These are phyloP conservation scores for Percopsis transmontana DNA, from an alignment of 2,113 vertebrate species.

Conservation along the genomic window DNA sequence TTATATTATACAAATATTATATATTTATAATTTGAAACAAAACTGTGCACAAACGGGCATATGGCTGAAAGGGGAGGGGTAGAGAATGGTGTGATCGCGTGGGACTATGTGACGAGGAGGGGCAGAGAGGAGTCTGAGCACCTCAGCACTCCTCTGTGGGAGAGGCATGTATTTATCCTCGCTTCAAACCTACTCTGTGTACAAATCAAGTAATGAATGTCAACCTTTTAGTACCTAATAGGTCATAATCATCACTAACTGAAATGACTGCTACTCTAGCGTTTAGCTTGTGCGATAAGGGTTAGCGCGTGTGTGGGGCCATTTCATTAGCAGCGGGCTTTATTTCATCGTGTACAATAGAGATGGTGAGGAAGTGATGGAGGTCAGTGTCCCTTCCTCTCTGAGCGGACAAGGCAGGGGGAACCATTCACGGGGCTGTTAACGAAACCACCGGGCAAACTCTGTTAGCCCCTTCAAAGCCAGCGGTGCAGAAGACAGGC, in stretches of 20 bases:
- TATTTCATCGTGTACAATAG: constrained; percentile 31
- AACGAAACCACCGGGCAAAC: constrained; percentile 36
- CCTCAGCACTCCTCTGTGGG: too few relatives aligned
- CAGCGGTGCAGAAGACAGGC: constrained; percentile 44
- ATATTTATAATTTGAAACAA: too few relatives aligned
- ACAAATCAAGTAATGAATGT: too few relatives aligned
- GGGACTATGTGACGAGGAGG: too few relatives aligned
- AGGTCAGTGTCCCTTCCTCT: constrained; percentile 63
- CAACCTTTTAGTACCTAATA: too few relatives aligned
- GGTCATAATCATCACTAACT: constrained; percentile 35
- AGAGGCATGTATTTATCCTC: too few relatives aligned
- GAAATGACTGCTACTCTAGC: constrained; percentile 3
- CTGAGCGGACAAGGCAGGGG: constrained; percentile 32
- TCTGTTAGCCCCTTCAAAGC: constrained; percentile 30
- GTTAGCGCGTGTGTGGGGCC: constrained; percentile 22
- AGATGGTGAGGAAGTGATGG: constrained; percentile 52
- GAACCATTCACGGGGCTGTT: constrained; percentile 30
- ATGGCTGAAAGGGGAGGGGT: too few relatives aligned
- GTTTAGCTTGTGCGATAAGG: background rate
- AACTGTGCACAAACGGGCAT: too few relatives aligned
- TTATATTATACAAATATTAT: too few relatives aligned
- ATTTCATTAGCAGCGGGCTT: constrained; percentile 28
- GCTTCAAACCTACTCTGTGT: too few relatives aligned
- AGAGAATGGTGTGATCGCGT: too few relatives aligned
- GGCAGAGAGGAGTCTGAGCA: too few relatives aligned